These are phyloP conservation scores for Colius striatus DNA, from an alignment of 2,113 vertebrate genomes.

Conservation along the genomic window DNA sequence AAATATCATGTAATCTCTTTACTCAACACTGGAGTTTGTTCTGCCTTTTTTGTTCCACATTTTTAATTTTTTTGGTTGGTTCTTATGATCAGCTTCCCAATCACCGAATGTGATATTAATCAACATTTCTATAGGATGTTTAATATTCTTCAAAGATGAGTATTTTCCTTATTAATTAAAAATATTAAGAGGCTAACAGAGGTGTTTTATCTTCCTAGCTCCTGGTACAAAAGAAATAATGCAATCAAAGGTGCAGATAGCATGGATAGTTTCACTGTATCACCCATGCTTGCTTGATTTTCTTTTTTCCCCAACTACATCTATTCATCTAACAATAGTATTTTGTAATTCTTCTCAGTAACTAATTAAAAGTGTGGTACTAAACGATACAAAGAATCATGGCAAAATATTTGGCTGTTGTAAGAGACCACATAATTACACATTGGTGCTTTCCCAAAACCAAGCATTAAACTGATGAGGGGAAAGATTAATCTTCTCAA, in stretches of 20 bases:
- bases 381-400: neutral
- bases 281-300: neutral
- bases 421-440: neutral
- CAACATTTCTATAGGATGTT: neutral
- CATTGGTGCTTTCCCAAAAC: neutral
- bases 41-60: neutral
- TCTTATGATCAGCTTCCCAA: neutral
- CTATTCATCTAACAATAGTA: neutral
- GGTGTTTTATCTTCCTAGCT: neutral
- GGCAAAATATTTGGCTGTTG: neutral
- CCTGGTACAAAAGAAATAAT: neutral
- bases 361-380: neutral
- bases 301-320: neutral
- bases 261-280: neutral
- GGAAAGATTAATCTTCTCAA: neutral
- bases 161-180: neutral
- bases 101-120: neutral
- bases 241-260: neutral
- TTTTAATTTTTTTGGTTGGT: neutral
- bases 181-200: neutral
- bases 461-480: neutral
- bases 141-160: neutral
- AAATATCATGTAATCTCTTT: neutral
- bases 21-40: neutral
- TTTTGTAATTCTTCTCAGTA: neutral